These are phyloP conservation scores for Cyclura pinguis DNA, from an alignment of 2,797 vertebrate genomes.

Conservation along the genomic window DNA sequence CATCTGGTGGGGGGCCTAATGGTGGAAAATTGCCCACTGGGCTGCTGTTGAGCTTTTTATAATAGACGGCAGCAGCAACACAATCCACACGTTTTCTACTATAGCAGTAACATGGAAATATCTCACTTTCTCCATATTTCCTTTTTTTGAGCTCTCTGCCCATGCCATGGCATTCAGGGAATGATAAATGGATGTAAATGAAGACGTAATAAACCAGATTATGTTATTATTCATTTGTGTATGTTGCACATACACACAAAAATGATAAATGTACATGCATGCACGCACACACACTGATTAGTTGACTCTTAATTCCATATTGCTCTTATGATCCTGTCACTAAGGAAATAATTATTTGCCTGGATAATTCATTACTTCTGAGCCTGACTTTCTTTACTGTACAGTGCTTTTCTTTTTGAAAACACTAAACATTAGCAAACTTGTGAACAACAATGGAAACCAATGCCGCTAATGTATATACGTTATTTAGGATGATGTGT, in stretches of 20 bases:
- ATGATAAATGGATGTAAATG: too few relatives aligned
- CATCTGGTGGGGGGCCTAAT: too few relatives aligned
- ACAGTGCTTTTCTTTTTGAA: not conserved
- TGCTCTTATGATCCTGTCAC: not conserved
- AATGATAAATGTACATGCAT: not conserved
- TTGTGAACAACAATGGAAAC: not conserved
- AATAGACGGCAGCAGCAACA: too few relatives aligned
- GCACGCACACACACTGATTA: not conserved
- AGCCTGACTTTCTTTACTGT: not conserved
- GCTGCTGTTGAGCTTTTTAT: too few relatives aligned
- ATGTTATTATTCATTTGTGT: not conserved
- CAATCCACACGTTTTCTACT: too few relatives aligned
- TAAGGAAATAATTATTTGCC: not conserved
- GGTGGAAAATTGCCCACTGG: too few relatives aligned
- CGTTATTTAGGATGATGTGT: too few relatives aligned
- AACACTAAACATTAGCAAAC: not conserved
- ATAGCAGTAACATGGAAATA: too few relatives aligned
- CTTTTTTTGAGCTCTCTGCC: too few relatives aligned
- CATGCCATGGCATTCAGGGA: too few relatives aligned
- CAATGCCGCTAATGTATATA: too few relatives aligned
- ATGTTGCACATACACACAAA: not conserved
- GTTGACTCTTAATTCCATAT: not conserved
- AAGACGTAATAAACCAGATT: not conserved
- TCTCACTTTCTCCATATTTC: too few relatives aligned
- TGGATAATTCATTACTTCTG: not conserved